Conservation (phyloP, 2,797 vertebrate species). For the Crossoptilon crossoptilon region DNA sequence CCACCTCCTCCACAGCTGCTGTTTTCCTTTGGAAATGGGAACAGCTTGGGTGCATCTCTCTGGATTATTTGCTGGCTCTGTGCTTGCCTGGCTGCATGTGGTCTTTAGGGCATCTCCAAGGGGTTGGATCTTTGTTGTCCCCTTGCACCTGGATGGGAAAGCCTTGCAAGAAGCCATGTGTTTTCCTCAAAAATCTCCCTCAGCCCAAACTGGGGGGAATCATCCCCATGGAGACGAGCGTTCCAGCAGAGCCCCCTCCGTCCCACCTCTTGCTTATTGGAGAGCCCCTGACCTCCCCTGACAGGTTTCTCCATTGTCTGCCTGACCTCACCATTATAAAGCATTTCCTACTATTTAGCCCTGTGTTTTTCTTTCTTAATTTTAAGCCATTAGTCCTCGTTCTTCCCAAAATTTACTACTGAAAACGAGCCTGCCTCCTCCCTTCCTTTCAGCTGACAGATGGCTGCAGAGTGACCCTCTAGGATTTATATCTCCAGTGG, state of each 20-base stretch:
- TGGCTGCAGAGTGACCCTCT: conserved; percentile 54
- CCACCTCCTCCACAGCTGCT: not conserved
- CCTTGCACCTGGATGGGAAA: not conserved
- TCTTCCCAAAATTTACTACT: conserved; percentile 75
- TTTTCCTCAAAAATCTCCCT: rapidly evolving
- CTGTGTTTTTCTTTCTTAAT: conserved; percentile 76
- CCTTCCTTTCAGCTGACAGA: conserved; percentile 70
- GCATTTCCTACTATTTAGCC: conserved; percentile 77
- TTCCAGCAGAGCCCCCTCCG: not conserved
- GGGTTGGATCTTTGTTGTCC: rapidly evolving
- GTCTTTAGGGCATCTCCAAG: not conserved
- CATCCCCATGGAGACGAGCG: rapidly evolving
- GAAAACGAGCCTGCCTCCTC: conserved; percentile 70
- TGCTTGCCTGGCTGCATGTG: not conserved
- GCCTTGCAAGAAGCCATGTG: rapidly evolving
- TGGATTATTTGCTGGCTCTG: not conserved
- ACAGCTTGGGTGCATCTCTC: conserved; percentile 19
- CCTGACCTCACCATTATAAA: conserved; percentile 70
- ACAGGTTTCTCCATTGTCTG: conserved; percentile 69
- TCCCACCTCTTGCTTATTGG: conserved; percentile 11
- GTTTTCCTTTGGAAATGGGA: conserved; percentile 10
- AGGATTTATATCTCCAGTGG: conserved; percentile 64
- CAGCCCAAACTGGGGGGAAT: rapidly evolving
- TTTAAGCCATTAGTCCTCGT: conserved; percentile 74
- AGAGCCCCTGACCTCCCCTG: conserved; percentile 56